Conservation (phyloP, 2,888 invertebrate genomes). For the Cataglyphis altisquamis region DNA sequence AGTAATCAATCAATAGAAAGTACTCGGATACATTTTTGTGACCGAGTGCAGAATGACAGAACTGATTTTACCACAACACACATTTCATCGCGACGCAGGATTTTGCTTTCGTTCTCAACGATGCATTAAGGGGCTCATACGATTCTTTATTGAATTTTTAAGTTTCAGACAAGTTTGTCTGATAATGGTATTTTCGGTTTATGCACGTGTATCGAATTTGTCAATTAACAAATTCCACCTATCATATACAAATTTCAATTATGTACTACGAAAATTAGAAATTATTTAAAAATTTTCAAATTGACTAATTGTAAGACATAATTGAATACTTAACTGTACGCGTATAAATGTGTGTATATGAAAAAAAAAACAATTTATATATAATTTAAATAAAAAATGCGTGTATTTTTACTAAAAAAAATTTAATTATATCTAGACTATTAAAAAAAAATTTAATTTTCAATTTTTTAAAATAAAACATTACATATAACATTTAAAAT, state of each 20-base stretch:
- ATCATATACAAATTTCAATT: neutral
- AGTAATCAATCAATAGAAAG: constrained; percentile 29
- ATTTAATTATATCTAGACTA: neutral
- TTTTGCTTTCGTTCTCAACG: constrained; percentile 19
- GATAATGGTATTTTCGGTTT: constrained; percentile 65
- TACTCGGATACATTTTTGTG: constrained; percentile 23
- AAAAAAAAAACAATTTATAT: neutral
- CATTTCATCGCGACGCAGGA: neutral
- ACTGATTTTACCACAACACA: constrained; percentile 12
- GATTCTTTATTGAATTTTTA: constrained; percentile 56
- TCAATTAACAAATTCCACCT: constrained; percentile 47
- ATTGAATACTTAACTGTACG: neutral
- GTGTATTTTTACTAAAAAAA: neutral
- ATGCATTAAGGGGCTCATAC: constrained; percentile 64
- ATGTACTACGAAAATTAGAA: neutral
- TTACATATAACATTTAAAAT: neutral
- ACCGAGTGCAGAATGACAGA: constrained; percentile 7
- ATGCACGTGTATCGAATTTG: constrained; percentile 53
- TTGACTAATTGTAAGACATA: neutral
- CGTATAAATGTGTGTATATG: neutral
- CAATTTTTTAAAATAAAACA: neutral
- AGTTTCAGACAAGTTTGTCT: constrained; percentile 51
- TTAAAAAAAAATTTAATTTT: neutral
- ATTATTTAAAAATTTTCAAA: neutral
- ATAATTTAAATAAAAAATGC: neutral